Evolutionary conservation across 2,888 invertebrate genomes (phyloP).

Genomic region (Ormyrus nitidulus): DNA sequence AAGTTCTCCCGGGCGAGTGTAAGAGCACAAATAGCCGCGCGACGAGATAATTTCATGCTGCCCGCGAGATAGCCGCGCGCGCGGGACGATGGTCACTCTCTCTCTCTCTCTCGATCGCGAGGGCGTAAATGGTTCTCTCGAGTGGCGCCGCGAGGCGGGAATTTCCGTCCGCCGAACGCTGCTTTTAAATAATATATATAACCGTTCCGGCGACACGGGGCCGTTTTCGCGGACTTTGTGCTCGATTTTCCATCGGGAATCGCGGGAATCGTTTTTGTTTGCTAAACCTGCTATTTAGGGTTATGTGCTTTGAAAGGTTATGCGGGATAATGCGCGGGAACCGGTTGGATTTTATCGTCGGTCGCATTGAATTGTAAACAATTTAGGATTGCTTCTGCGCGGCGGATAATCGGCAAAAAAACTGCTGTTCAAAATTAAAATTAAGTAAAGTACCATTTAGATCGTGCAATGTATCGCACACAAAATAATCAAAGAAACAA

Average conservation of each 20-base stretch:
- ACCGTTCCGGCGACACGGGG: not conserved
- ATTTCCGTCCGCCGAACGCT: not conserved
- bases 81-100: not conserved
- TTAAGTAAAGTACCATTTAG: no score
- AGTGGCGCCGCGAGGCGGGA: conserved; percentile 38
- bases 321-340: no score
- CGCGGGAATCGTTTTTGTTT: not conserved
- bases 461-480: no score
- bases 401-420: no score
- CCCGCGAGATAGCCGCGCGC: conserved; percentile 48
- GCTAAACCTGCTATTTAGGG: conserved; percentile 16
- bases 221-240: not conserved
- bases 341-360: no score
- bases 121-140: conserved; percentile 44
- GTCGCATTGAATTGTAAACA: no score
- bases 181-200: conserved; percentile 15
- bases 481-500: no score
- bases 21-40: conserved; percentile 34
- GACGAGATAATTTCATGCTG: conserved; percentile 41
- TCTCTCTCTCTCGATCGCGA: conserved; percentile 7
- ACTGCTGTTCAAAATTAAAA: no score
- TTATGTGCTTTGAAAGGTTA: not conserved
- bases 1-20: conserved; percentile 17
- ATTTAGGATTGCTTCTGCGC: no score
- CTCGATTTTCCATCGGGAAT: not conserved